These are phyloP conservation scores for Acanthoscelides obtectus DNA, from an alignment of 2,888 invertebrate genomes.

Conservation along the genomic window DNA sequence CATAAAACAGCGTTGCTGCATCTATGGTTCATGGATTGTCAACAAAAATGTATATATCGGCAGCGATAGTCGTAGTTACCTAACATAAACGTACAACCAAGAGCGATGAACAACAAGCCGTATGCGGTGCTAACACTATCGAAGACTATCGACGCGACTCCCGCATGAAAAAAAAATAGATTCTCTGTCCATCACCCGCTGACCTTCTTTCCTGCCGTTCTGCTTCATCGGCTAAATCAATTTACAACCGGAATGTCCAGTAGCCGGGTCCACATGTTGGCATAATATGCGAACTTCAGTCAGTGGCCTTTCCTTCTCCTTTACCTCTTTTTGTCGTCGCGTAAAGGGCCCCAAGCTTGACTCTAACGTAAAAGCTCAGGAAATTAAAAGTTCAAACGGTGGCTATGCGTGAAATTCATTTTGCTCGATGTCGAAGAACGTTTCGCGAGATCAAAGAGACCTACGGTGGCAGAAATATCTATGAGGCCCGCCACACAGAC, in stretches of 20 bases:
- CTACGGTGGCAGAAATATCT: not conserved
- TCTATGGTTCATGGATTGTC: too few species aligned
- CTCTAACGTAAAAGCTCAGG: conserved; percentile 23
- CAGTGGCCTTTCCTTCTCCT: not conserved
- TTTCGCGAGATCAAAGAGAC: conserved; percentile 26
- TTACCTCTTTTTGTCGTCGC: conserved; percentile 6
- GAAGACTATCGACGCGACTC: too few species aligned
- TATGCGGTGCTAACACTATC: too few species aligned
- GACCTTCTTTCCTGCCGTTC: not conserved
- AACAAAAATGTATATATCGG: too few species aligned
- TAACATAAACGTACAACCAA: too few species aligned
- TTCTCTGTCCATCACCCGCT: too few species aligned
- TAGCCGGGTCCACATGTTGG: not conserved
- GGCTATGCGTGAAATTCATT: conserved; percentile 32
- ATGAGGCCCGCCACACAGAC: not conserved
- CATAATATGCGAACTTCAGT: conserved; percentile 5
- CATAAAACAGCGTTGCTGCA: too few species aligned
- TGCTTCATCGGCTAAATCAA: not conserved
- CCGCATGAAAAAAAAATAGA: too few species aligned
- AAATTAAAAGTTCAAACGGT: conserved; percentile 41
- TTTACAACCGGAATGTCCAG: not conserved
- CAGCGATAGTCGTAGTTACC: too few species aligned
- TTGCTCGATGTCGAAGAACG: conserved; percentile 17
- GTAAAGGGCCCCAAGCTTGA: conserved; percentile 24
- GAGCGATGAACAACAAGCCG: too few species aligned